Percentiles rank a stretch among this genome's conserved stretches.
Evolutionary conservation across 1,140 invertebrate species (phyloP).

Genomic region (Zophobas atratus): DNA sequence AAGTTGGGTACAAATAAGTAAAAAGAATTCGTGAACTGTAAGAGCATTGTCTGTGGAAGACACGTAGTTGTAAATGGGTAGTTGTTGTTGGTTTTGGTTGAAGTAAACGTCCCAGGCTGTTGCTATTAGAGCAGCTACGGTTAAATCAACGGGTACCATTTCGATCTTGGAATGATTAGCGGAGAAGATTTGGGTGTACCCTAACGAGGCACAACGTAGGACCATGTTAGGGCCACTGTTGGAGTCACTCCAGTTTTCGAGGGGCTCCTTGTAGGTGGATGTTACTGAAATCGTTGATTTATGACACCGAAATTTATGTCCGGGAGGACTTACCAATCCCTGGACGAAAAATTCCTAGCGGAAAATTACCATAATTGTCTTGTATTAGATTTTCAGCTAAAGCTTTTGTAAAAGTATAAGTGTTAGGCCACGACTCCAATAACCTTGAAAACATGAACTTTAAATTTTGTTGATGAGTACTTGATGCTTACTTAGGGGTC

Average conservation of each 20-base stretch:
- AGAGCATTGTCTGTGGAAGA: constrained; percentile 77
- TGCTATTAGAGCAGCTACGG: constrained; percentile 83
- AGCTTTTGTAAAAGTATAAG: constrained; percentile 87
- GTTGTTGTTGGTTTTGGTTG: constrained; percentile 59
- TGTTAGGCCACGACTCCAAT: constrained; percentile 77
- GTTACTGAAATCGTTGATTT: constrained; percentile 73
- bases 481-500: too few relatives aligned
- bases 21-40: constrained; percentile 75
- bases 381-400: constrained; percentile 81
- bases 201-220: constrained; percentile 69
- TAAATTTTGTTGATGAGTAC: too few relatives aligned
- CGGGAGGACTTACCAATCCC: constrained; percentile 68
- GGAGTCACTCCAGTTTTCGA: constrained; percentile 88
- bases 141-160: constrained; percentile 87
- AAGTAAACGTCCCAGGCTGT: constrained; percentile 77
- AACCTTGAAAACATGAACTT: background rate
- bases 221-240: constrained; percentile 87
- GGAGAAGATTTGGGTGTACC: constrained; percentile 79
- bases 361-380: constrained; percentile 77
- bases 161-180: constrained; percentile 78
- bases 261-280: constrained; percentile 82
- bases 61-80: constrained; percentile 80
- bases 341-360: constrained; percentile 79
- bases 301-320: background rate
- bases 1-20: constrained; percentile 68